Evolutionary conservation across 2,888 invertebrate species (phyloP), one percentile per base, ranked within the genome.

Genomic region (Alviniconcha strummeri): DNA sequence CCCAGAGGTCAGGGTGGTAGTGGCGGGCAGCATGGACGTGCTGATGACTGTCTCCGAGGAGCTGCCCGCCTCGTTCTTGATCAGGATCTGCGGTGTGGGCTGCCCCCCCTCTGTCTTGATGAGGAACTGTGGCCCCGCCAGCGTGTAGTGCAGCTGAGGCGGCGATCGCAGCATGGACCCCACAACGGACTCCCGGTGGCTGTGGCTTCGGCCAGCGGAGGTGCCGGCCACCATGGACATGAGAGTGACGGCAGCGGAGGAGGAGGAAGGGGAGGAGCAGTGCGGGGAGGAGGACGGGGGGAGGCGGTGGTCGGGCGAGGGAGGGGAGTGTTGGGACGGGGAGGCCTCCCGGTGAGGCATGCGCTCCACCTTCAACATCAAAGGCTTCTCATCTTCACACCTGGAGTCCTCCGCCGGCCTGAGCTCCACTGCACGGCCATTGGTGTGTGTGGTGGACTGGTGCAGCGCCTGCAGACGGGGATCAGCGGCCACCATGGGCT

Each of bases 401-500:
- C 52, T 57, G 6, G 71, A 67, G 13, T 75, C 80, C n/a, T 77
- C 84, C 79, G 11, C 52, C 15, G 64, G n/a, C n/a, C 55, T 13
- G n/a, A 52, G 19, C 13, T 54, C 54, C 9, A 52, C 69, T 5
- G 76, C 56, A 17, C 77, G 84, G 60, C 81, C 69, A 54, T 72
- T 81, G 69, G 80, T 80, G 77, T 74, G 80, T n/a, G 80, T 80
- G 55, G 84, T 75, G 55, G 82, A n/a, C 57, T 75, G 52, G 15
- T 67, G 80, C 80, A 80, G 15, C 9, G 80, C 57, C 52, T 71
- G 81, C 56, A 86, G 80, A 60, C 85, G 86, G 55, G 87, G 88
- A 82, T 88, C 87, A 9, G 88, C 88, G 52, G 88, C 89, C 55
- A 89, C 89, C 84, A 89, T 85, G 56, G 89, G 90, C 84, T 89